These are phyloP conservation scores for Isoperla grammatica DNA, from an alignment of 2,888 invertebrate genomes.

Conservation along the genomic window DNA sequence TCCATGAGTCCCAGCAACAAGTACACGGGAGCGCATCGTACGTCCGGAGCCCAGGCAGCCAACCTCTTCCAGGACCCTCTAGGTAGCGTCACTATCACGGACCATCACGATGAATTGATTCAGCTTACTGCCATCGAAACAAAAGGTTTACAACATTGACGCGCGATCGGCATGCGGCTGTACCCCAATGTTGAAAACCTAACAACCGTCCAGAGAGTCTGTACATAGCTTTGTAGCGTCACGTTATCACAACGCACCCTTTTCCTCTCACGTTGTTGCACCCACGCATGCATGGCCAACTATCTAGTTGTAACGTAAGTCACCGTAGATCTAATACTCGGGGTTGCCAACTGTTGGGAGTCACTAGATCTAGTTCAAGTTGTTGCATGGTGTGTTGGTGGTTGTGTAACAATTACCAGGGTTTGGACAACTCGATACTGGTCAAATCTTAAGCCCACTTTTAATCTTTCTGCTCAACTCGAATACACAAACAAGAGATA, in stretches of 20 bases:
- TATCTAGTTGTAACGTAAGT: too few species aligned
- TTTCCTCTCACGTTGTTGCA: too few species aligned
- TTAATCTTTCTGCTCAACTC: too few species aligned
- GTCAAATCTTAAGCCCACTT: too few species aligned
- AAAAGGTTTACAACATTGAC: conserved; percentile 17
- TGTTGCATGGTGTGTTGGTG: too few species aligned
- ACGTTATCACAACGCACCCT: background rate
- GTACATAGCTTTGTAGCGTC: conserved; percentile 8
- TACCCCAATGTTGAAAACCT: conserved; percentile 18
- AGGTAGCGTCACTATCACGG: conserved; percentile 29
- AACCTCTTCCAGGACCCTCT: conserved; percentile 27
- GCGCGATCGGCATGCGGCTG: conserved; percentile 9
- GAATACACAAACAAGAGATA: too few species aligned
- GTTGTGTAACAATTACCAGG: too few species aligned
- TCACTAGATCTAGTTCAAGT: too few species aligned
- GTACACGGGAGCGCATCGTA: background rate
- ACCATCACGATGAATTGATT: conserved; percentile 25
- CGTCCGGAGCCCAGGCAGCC: background rate
- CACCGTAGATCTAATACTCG: too few species aligned
- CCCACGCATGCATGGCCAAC: too few species aligned
- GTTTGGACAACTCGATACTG: too few species aligned
- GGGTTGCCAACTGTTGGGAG: too few species aligned
- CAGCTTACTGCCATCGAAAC: conserved; percentile 23
- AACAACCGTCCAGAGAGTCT: conserved; percentile 1
- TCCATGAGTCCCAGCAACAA: conserved; percentile 34